Base-by-base conservation (phyloP, 2,888 invertebrate genomes). In the Stenoptilia bipunctidactyla region DNA sequence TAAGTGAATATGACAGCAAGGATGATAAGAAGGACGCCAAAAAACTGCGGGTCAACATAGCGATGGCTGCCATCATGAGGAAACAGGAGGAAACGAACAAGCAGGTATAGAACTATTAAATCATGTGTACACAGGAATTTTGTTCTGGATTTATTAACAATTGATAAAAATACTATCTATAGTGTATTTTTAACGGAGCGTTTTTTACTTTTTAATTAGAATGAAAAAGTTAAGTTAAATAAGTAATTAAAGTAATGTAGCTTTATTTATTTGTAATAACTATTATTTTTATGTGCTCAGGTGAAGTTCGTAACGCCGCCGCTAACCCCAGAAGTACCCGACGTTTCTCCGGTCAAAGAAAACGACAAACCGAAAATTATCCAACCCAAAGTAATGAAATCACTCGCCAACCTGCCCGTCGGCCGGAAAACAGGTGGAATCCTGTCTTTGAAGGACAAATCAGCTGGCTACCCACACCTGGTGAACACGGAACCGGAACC, bases 1-100 rank as follows among this genome's bases (percentile, higher is more conserved):
- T 43, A 13, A 72, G 69, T 12, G 75, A 70, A 15, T 46, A 44
- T 14, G 52, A 47, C 34, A 71, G 67, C 39, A 49, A 55, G 2
- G 73, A 73, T 33, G 82, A 77, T 40, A 71, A 67, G 47, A 71
- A 63, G 39, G 79, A 79, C 40, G 71, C 76, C 44, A 77, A 87
- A 47, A 82, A 87, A 45, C 76, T 85, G 1, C 83, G 92, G 45
- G 92, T 92, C 58, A 94, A 93, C 66, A 91, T 93, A 36, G 93
- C 93, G 0, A 89, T 94, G 85, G 90, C 91, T 42, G 90, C 90
- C 45, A 90, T 91, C 56, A 88, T 90, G 82, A 82, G 89, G 47
- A 89, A 90, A 45, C 88, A 90, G 49, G 90, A 90, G 59, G 89
- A 88, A 49, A 85, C 84, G 36, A 89, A 88, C 55, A 90, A 90